Evolutionary conservation across 2,113 vertebrate genomes (phyloP).

Genomic region (Mastomys coucha): DNA sequence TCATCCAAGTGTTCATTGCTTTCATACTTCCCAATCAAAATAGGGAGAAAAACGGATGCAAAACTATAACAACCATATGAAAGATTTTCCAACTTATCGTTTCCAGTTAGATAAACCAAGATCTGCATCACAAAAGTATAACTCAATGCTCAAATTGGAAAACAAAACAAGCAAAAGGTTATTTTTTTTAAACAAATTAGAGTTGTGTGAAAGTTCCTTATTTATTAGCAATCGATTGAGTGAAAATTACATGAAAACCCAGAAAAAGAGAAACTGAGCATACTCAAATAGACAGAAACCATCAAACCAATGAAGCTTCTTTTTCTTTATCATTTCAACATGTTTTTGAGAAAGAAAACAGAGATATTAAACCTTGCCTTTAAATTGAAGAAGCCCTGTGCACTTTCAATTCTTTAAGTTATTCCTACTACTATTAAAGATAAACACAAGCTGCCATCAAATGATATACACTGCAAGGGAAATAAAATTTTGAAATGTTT

Average conservation of each 20-base stretch:
- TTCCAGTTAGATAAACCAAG: slow-evolving; percentile 46
- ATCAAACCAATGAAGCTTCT: not conserved
- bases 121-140: slow-evolving; percentile 33
- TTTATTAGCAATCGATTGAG: slow-evolving; percentile 62
- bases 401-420: not conserved
- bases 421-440: not conserved
- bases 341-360: not conserved
- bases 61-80: not conserved
- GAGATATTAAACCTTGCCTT: not conserved
- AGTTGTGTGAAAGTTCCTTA: too few relatives aligned
- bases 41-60: not conserved
- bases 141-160: slow-evolving; percentile 49
- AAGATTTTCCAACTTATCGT: slow-evolving; percentile 48
- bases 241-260: slow-evolving; percentile 50
- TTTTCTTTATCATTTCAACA: slow-evolving; percentile 30
- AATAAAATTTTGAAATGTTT: not conserved
- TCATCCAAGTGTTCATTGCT: not conserved
- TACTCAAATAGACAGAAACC: slow-evolving; percentile 64
- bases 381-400: not conserved
- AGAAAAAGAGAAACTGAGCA: slow-evolving; percentile 54
- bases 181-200: too few relatives aligned
- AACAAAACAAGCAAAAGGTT: not conserved
- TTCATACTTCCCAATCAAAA: not conserved
- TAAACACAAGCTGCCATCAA: too few relatives aligned
- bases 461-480: not conserved